These are phyloP conservation scores for Marcusenius ussheri DNA, from an alignment of 2,113 vertebrate genomes.

Conservation along the genomic window DNA sequence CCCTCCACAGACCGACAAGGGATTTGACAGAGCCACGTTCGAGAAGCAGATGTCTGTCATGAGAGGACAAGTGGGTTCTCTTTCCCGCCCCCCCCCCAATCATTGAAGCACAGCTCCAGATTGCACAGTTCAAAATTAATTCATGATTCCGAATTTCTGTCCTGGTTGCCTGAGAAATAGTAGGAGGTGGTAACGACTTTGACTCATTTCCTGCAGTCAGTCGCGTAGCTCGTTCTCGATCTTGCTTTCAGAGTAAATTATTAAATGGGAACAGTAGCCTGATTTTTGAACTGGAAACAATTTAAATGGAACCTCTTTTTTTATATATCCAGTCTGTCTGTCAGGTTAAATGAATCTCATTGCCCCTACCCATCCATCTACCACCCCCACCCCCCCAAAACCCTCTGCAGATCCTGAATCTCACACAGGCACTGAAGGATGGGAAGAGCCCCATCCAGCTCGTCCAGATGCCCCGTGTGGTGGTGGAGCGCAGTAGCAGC, in stretches of 20 bases:
- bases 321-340: not conserved
- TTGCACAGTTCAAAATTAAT: not conserved
- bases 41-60: constrained; percentile 98
- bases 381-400: not conserved
- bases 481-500: constrained; percentile 80
- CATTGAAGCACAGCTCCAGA: not conserved
- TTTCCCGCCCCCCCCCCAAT: not conserved
- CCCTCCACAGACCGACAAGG: constrained; percentile 73
- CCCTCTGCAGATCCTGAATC: constrained; percentile 78
- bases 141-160: not conserved
- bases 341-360: not conserved
- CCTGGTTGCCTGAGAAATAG: not conserved
- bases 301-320: not conserved
- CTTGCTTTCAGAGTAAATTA: not conserved
- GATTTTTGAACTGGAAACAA: not conserved
- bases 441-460: constrained; percentile 85
- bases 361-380: not conserved
- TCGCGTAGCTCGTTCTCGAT: not conserved
- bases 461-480: constrained; percentile 92
- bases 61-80: constrained; percentile 85
- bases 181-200: not conserved
- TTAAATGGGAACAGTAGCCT: not conserved
- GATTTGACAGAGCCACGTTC: constrained; percentile 89
- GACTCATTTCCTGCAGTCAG: not conserved
- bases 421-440: constrained; percentile 86